phyloP scores from a whole-genome alignment of 2,797 vertebrate genomes.

The Molossus alvarezi region DNA sequence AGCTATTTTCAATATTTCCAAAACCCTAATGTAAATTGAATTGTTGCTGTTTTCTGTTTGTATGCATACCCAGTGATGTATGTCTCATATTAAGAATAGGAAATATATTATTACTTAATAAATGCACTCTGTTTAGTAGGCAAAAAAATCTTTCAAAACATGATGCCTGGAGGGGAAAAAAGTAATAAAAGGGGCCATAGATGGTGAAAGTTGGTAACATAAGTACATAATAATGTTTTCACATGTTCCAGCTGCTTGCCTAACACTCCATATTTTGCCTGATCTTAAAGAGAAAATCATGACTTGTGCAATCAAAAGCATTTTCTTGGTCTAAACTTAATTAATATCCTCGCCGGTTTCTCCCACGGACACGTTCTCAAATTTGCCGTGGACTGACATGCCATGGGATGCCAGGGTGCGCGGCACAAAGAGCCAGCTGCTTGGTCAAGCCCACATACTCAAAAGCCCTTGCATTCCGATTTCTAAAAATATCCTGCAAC shows the following conservation, averaged over 20 bases:
- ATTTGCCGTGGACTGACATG: slow-evolving; percentile 1
- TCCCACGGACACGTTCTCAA: not conserved
- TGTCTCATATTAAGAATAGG: slow-evolving; percentile 64
- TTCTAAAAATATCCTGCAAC: slow-evolving; percentile 70
- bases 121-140: slow-evolving; percentile 79
- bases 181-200: slow-evolving; percentile 70
- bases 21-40: slow-evolving; percentile 69
- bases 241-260: slow-evolving; percentile 75
- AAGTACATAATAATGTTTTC: slow-evolving; percentile 65
- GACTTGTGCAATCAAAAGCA: slow-evolving; percentile 69
- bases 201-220: slow-evolving; percentile 39
- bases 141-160: slow-evolving; percentile 79
- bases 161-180: slow-evolving; percentile 58
- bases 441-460: not conserved
- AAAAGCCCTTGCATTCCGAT: slow-evolving; percentile 5
- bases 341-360: slow-evolving; percentile 62
- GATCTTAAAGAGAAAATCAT: slow-evolving; percentile 70
- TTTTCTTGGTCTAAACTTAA: slow-evolving; percentile 76
- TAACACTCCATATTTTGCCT: slow-evolving; percentile 71
- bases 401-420: not conserved
- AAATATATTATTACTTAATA: slow-evolving; percentile 81
- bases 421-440: not conserved
- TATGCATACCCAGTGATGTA: slow-evolving; percentile 26
- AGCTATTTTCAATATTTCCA: slow-evolving; percentile 68
- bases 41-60: slow-evolving; percentile 55